Evolutionary conservation across 2,888 invertebrate species (phyloP), one percentile per base, ranked within the genome.

Genomic region (Cremastinae sp.): DNA sequence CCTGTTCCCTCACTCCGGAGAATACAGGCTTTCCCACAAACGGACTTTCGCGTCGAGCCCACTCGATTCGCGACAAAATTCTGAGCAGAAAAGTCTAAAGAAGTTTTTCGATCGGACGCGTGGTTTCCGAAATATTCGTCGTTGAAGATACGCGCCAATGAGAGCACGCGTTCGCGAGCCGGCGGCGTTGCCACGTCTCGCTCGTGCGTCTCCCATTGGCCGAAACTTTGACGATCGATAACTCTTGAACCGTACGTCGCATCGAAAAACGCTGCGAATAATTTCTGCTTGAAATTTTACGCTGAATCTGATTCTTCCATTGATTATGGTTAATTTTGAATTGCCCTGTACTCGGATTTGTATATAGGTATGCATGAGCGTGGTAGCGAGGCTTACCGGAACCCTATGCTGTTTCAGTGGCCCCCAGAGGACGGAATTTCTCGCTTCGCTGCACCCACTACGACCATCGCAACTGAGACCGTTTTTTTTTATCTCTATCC

Each of bases 381-480:
- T 38, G 65, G 59, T 72, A 36, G 65, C 61, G 69, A 56, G 61
- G 41, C 47, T 68, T 73, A 80, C 79, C 79, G 80, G 79, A 80
- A 79, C 79, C 78, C 79, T 77, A 72, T 72, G 59, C 77, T 28
- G 78, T 73, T 78, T 62, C 65, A 58, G 70, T 70, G 66, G 78
- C 75, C 73, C 74, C 78, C 76, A 74, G 28, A 28, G 58, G 70
- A 72, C 78, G 80, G 80, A 80, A 80, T 80, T 80, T 80, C 79
- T 80, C 78, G 80, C 79, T 80, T 66, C 75, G 75, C 79, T 79
- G 79, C 75, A 79, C 78, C 79, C 79, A 78, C 79, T 66, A 74
- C 79, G 75, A 79, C 78, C 75, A 78, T 62, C 62, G 51, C 66
- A 34, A 71, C 59, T 58, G 49, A 69, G 59, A 59, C 38, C 49